Evolutionary conservation across 1,140 invertebrate species (phyloP).

Genomic region (Zaprionus nigranus): DNA sequence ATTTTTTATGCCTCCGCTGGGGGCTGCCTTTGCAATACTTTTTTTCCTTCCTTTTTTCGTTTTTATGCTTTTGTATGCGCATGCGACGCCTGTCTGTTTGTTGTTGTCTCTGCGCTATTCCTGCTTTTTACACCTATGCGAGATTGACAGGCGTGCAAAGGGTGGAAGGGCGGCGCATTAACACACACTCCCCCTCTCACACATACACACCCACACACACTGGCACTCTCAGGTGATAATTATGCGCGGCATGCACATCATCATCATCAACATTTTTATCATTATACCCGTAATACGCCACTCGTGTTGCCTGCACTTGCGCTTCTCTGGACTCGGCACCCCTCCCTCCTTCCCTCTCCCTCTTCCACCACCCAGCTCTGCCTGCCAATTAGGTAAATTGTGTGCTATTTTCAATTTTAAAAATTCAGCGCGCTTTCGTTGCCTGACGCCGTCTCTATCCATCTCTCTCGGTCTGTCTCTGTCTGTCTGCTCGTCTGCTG

Average conservation of each 20-base stretch:
- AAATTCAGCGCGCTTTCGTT: constrained; percentile 60
- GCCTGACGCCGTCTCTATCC: background rate
- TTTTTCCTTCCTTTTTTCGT: constrained; percentile 4
- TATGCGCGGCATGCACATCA: constrained; percentile 71
- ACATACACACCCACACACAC: constrained; percentile 8
- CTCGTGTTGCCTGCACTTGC: constrained; percentile 26
- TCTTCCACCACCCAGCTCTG: background rate
- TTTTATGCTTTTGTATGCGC: constrained; percentile 55
- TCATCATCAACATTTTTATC: constrained; percentile 65
- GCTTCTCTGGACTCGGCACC: background rate
- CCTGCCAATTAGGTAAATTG: constrained; percentile 83
- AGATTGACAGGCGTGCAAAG: constrained; percentile 67
- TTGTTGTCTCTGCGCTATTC: constrained; percentile 41
- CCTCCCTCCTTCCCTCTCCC: no score
- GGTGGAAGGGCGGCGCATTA: constrained; percentile 41
- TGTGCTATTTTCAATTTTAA: constrained; percentile 83
- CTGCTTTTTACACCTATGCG: constrained; percentile 54
- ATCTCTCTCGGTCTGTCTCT: constrained; percentile 10
- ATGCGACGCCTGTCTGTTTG: constrained; percentile 59
- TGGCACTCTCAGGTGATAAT: constrained; percentile 50
- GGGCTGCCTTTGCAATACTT: constrained; percentile 13
- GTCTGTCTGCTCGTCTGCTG: background rate
- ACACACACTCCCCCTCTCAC: constrained; percentile 8
- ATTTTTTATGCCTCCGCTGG: constrained; percentile 55
- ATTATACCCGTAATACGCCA: constrained; percentile 67